Base-by-base conservation (phyloP, 2,888 invertebrate genomes). In the Eupelmus urozonus region DNA sequence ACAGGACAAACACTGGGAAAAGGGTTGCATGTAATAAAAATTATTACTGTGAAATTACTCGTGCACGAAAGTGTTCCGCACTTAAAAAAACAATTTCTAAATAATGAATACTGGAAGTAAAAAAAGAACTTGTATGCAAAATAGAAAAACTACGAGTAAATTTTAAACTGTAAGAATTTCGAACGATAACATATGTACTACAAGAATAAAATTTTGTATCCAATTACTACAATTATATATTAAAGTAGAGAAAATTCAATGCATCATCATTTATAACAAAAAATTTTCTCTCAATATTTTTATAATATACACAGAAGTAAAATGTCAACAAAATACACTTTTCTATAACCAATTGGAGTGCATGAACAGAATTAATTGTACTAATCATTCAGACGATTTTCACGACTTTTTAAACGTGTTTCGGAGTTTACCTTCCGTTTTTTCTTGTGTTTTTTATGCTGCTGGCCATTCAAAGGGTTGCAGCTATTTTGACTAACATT, bases 391-490 rank as follows among this genome's bases (percentile, higher is more conserved):
- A 73, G 65, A 67, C 5, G 62, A 67, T 20, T 65, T 53, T 67
- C 45, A 67, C 62, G 65, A 62, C 45, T 67, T 73, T 77, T 73
- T 11, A 65, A 71, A 67, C 40, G 55, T 72, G 20, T 42, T 60
- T 81, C 80, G 73, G 74, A 79, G 66, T 83, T 88, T 88, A 88
- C 88, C 88, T 88, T 88, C 87, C 87, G 86, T 83, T 87, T 88
- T 88, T 88, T 88, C 88, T 88, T 88, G 88, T 85, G 83, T 83
- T 88, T 88, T 88, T 88, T 88, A 82, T 86, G 84, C 84, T 86
- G 88, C 84, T 88, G 88, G 80, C 85, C 85, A 82, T 84, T 86
- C 85, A 86, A 83, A 73, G 87, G 83, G 81, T 85, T 87, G 84
- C 87, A 85, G 84, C 83, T 85, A 87, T 86, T 85, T 86, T 87